These are phyloP conservation scores for Caenorhabditis macrosperma DNA, from an alignment of 2,888 invertebrate species.

Conservation along the genomic window DNA sequence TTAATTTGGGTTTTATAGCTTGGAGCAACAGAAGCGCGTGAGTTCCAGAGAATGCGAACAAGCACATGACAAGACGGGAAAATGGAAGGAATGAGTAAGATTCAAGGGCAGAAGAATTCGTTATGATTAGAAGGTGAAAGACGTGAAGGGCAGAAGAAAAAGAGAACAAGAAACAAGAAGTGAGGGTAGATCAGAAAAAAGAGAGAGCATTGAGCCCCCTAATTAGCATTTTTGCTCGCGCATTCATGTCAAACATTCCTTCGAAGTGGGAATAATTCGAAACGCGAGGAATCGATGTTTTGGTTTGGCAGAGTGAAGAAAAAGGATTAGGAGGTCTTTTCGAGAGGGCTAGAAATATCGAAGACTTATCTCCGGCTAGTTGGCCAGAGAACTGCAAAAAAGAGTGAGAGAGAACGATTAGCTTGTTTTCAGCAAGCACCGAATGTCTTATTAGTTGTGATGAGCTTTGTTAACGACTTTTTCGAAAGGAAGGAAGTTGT, in stretches of 20 bases:
- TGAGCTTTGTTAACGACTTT: conserved; percentile 1
- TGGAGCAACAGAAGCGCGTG: conserved; percentile 11
- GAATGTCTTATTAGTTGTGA: not conserved
- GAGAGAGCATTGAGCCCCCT: not conserved
- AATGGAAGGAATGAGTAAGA: not conserved
- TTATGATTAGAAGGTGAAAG: not conserved
- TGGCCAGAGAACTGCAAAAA: too few relatives aligned
- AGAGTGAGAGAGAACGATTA: not conserved
- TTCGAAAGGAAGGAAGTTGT: not conserved
- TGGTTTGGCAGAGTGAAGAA: not conserved
- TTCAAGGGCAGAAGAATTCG: not conserved
- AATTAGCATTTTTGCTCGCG: conserved; percentile 18
- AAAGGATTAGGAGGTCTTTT: not conserved
- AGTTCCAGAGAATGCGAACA: conserved; percentile 5
- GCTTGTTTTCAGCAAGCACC: not conserved
- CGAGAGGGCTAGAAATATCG: not conserved
- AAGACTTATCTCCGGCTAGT: not conserved
- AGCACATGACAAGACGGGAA: not conserved
- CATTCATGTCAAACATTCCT: not conserved
- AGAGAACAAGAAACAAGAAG: not conserved
- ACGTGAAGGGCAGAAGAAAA: too few relatives aligned
- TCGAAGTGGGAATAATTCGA: not conserved
- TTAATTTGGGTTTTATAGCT: conserved; percentile 48
- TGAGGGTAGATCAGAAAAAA: not conserved
- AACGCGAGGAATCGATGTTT: not conserved